Conservation (phyloP, 2,797 vertebrate genomes). For the Gymnothorax reevesii region DNA sequence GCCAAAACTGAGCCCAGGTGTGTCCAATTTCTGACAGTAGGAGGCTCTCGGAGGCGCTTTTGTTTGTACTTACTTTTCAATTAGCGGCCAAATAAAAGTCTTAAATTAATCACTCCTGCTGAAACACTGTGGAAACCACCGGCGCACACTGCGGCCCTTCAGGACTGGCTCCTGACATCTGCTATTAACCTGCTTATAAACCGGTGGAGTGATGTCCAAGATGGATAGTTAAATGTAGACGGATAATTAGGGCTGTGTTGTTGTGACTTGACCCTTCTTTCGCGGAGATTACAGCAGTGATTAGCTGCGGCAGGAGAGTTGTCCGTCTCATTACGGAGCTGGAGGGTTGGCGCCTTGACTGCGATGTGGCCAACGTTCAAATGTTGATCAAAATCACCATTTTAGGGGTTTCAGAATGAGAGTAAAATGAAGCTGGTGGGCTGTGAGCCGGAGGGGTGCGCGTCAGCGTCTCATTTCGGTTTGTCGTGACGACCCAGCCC, state of each 20-base stretch:
- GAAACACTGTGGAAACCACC: background rate
- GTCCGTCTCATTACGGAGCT: conserved; percentile 67
- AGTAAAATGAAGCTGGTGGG: background rate
- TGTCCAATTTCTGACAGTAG: background rate
- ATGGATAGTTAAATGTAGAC: conserved; percentile 31
- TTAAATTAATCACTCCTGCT: background rate
- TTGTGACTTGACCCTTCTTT: conserved; percentile 72
- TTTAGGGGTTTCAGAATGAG: background rate
- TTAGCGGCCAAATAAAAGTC: background rate
- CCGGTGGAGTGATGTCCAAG: background rate
- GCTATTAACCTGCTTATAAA: background rate
- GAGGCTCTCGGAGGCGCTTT: no score
- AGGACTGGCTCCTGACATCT: background rate
- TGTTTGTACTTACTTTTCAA: background rate
- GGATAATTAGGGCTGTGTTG: conserved; percentile 72
- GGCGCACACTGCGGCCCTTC: background rate
- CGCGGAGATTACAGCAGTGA: conserved; percentile 75
- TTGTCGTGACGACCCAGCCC: no score
- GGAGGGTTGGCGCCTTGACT: conserved; percentile 45
- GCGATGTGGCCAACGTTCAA: background rate
- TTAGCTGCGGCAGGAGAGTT: conserved; percentile 74
- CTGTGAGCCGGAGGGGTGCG: background rate
- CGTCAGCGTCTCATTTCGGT: background rate
- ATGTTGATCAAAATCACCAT: background rate
- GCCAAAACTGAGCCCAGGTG: background rate